Percentiles rank a stretch among this genome's conserved stretches.
Evolutionary conservation across 2,888 invertebrate genomes (phyloP).

Genomic region (Eristalinus sepulchralis): DNA sequence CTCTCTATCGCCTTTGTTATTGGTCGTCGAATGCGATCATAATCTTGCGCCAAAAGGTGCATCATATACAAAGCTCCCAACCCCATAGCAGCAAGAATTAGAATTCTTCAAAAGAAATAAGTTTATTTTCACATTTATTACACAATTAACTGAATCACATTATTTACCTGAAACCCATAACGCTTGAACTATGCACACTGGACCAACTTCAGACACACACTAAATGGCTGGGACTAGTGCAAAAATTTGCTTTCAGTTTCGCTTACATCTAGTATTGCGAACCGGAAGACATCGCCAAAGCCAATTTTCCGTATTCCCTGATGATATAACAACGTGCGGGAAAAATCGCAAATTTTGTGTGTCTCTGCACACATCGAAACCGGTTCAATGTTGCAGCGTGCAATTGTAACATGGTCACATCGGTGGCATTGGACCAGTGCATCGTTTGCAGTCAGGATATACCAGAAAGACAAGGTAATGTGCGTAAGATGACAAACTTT

Average conservation of each 20-base stretch:
- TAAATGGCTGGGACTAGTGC: constrained; percentile 26
- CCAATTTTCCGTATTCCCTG: constrained; percentile 36
- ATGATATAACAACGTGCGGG: constrained; percentile 43
- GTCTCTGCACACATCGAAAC: constrained; percentile 24
- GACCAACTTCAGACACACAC: constrained; percentile 40
- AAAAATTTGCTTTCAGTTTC: constrained; percentile 53
- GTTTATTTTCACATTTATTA: neutral
- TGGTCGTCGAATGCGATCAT: constrained; percentile 80
- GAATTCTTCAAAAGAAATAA: constrained; percentile 52
- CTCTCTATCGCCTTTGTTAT: constrained; percentile 74
- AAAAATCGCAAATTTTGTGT: constrained; percentile 16
- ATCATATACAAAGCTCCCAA: constrained; percentile 81
- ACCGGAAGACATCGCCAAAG: constrained; percentile 51
- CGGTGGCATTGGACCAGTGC: constrained; percentile 66
- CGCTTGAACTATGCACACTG: constrained; percentile 23
- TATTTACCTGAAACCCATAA: constrained; percentile 60
- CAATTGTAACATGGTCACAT: constrained; percentile 50
- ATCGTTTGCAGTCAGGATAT: constrained; percentile 11
- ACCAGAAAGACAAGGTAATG: neutral
- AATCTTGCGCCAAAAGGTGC: constrained; percentile 82
- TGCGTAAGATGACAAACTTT: neutral
- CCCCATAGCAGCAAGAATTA: constrained; percentile 80
- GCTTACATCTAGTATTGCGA: constrained; percentile 16
- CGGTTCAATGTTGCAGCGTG: constrained; percentile 15
- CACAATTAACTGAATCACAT: neutral